Evolutionary conservation across 2,888 invertebrate genomes (phyloP).

Genomic region (Pecten maximus): DNA sequence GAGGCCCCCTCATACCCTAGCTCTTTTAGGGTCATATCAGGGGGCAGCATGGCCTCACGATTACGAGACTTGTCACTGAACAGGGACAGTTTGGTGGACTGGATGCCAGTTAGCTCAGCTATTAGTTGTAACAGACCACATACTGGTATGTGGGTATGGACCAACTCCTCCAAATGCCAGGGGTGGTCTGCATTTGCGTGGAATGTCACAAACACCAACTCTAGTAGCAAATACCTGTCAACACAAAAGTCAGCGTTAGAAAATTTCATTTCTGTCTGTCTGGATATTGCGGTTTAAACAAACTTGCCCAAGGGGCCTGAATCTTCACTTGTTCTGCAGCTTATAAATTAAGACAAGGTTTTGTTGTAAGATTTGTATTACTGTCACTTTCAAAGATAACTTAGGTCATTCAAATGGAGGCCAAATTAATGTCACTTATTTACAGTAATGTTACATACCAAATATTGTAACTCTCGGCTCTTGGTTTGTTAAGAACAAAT

Average conservation of each 20-base stretch:
- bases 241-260: not conserved
- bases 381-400: no score
- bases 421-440: no score
- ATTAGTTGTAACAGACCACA: constrained; percentile 75
- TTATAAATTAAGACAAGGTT: no score
- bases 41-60: constrained; percentile 71
- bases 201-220: constrained; percentile 77
- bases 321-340: no score
- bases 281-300: no score
- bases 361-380: no score
- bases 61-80: constrained; percentile 75
- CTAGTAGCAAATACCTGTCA: constrained; percentile 71
- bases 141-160: constrained; percentile 76
- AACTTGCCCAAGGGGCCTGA: no score
- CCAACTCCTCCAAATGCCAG: constrained; percentile 74
- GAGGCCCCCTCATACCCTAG: constrained; percentile 75
- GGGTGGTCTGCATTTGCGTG: constrained; percentile 74
- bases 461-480: no score
- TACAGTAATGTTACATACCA: no score
- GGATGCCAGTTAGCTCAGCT: constrained; percentile 72
- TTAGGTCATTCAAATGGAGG: no score
- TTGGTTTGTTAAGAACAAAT: no score
- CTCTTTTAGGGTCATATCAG: constrained; percentile 74
- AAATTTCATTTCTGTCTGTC: no score
- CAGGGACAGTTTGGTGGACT: constrained; percentile 76